Evolutionary conservation across 2,888 invertebrate species (phyloP).

Genomic region (Drosophila parthenogenetica): DNA sequence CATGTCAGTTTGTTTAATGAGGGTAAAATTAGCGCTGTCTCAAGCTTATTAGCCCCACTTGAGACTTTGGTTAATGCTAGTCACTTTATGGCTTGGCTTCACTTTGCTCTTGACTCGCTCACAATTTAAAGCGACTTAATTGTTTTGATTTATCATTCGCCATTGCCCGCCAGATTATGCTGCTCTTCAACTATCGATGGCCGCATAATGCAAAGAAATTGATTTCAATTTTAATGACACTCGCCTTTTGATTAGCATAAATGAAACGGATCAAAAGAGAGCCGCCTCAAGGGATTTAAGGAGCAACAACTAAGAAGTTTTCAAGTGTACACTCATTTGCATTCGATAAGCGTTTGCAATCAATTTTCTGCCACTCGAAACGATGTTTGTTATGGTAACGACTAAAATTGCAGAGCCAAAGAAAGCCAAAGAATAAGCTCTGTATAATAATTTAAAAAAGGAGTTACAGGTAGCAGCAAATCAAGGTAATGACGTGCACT

Average conservation of each 20-base stretch:
- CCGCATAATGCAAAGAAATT: constrained; percentile 51
- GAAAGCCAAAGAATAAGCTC: not conserved
- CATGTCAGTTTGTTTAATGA: constrained; percentile 81
- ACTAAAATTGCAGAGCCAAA: constrained; percentile 3
- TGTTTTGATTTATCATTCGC: constrained; percentile 73
- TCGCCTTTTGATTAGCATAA: constrained; percentile 57
- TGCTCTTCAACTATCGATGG: constrained; percentile 54
- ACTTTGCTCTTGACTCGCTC: constrained; percentile 36
- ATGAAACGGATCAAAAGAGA: constrained; percentile 47
- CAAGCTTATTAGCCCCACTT: constrained; percentile 80
- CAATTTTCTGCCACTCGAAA: constrained; percentile 49
- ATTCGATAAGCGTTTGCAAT: constrained; percentile 50
- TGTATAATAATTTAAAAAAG: not conserved
- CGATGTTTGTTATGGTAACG: constrained; percentile 25
- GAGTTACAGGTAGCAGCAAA: constrained; percentile 51
- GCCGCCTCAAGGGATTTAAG: constrained; percentile 21
- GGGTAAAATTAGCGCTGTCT: constrained; percentile 81
- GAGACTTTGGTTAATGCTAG: constrained; percentile 76
- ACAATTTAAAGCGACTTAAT: constrained; percentile 77
- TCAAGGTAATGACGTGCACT: constrained; percentile 79
- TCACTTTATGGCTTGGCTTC: constrained; percentile 70
- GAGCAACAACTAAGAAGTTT: constrained; percentile 11
- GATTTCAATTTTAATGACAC: constrained; percentile 33
- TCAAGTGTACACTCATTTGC: constrained; percentile 34
- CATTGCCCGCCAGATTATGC: constrained; percentile 26